Conservation (phyloP, 2,888 invertebrate species). For the Cephus runcator region DNA sequence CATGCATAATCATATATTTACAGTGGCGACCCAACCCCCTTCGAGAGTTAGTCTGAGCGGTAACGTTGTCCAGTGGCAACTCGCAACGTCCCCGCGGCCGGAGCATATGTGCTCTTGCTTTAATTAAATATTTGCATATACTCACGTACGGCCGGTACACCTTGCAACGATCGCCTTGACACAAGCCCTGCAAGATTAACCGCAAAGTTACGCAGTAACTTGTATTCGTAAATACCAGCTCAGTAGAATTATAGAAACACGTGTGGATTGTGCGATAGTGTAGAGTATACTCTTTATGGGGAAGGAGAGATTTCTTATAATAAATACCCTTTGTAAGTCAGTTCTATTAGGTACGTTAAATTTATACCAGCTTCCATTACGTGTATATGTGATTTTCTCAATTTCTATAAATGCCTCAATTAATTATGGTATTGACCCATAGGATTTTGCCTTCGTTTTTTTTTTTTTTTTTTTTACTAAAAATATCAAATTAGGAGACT, state of each 20-base stretch:
- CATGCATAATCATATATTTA: constrained; percentile 63
- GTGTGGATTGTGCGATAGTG: neutral
- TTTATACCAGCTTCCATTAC: too few species aligned
- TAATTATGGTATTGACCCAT: neutral
- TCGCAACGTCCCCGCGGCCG: constrained; percentile 9
- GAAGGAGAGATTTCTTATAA: neutral
- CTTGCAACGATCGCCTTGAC: neutral
- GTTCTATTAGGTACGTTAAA: neutral
- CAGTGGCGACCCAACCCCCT: constrained; percentile 33
- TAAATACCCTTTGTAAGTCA: neutral
- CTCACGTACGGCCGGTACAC: constrained; percentile 21
- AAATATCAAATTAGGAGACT: neutral
- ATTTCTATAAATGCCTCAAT: neutral
- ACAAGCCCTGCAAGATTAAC: neutral
- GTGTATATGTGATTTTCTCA: neutral
- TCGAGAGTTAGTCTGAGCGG: neutral
- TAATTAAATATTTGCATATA: constrained; percentile 61
- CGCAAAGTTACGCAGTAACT: neutral
- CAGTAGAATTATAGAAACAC: neutral
- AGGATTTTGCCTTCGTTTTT: neutral
- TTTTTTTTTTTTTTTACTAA: neutral
- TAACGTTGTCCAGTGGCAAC: neutral
- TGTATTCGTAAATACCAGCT: neutral
- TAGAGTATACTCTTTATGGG: neutral
- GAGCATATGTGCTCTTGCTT: constrained; percentile 46